phyloP scores from a whole-genome alignment of 2,113 vertebrate species.

The Hyaena hyaena region DNA sequence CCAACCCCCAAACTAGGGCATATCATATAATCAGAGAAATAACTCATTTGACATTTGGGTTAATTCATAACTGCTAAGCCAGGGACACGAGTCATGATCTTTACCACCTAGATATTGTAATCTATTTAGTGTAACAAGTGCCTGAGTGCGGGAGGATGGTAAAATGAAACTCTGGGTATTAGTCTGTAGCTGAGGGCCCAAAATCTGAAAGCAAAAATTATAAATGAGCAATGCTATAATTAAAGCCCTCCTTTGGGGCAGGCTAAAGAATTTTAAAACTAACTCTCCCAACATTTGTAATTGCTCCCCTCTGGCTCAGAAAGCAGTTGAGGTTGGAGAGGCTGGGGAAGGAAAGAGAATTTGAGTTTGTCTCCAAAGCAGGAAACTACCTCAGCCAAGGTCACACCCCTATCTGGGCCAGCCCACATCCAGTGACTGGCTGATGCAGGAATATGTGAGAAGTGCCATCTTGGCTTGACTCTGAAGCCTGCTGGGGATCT shows the following conservation, averaged over 20 bases:
- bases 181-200: background rate
- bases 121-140: background rate
- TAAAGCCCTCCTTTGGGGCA: background rate
- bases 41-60: background rate
- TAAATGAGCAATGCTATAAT: background rate
- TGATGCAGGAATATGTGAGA: background rate
- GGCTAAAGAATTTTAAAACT: background rate
- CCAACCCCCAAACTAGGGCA: background rate
- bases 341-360: background rate
- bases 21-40: background rate
- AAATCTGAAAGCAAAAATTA: constrained; percentile 8
- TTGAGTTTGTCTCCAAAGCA: background rate
- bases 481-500: background rate
- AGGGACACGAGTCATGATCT: background rate
- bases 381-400: background rate
- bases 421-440: background rate
- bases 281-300: background rate
- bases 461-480: accelerated
- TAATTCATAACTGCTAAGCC: background rate
- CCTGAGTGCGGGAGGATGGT: background rate
- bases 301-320: background rate
- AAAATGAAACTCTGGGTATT: background rate
- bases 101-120: background rate
- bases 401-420: background rate
- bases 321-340: background rate